These are phyloP conservation scores for Yasuhikotakia modesta DNA, from an alignment of 2,797 vertebrate species.

Conservation along the genomic window DNA sequence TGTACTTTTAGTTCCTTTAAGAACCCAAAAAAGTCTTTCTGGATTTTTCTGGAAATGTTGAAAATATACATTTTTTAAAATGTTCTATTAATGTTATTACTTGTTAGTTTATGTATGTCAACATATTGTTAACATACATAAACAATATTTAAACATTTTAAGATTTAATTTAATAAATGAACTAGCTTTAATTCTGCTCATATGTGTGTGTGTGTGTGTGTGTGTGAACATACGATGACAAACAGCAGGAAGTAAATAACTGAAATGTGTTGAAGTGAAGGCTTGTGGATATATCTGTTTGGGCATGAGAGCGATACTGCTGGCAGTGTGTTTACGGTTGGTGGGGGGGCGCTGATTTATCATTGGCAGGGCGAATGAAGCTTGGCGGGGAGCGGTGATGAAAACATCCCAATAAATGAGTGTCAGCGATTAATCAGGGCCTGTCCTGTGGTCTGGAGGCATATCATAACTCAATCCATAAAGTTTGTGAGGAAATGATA, in stretches of 20 bases:
- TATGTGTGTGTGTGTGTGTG: too few relatives aligned
- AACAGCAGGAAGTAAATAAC: constrained; percentile 10
- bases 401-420: constrained; percentile 63
- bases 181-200: too few relatives aligned
- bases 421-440: constrained; percentile 60
- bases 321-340: constrained; percentile 25
- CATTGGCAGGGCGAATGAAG: constrained; percentile 35
- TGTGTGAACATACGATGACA: neutral
- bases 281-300: constrained; percentile 26
- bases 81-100: too few relatives aligned
- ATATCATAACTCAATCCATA: constrained; percentile 59
- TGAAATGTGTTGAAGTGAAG: constrained; percentile 21
- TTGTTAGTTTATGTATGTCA: too few relatives aligned
- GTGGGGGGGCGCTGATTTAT: constrained; percentile 51
- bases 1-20: neutral
- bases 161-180: too few relatives aligned
- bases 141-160: too few relatives aligned
- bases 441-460: constrained; percentile 50
- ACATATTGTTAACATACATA: too few relatives aligned
- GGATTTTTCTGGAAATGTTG: too few relatives aligned
- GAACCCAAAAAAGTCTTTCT: too few relatives aligned
- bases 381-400: constrained; percentile 52
- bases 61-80: too few relatives aligned
- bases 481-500: constrained; percentile 54
- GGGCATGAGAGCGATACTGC: constrained; percentile 6